Conservation (phyloP, 2,888 invertebrate genomes). For the Anorthoa munda region DNA sequence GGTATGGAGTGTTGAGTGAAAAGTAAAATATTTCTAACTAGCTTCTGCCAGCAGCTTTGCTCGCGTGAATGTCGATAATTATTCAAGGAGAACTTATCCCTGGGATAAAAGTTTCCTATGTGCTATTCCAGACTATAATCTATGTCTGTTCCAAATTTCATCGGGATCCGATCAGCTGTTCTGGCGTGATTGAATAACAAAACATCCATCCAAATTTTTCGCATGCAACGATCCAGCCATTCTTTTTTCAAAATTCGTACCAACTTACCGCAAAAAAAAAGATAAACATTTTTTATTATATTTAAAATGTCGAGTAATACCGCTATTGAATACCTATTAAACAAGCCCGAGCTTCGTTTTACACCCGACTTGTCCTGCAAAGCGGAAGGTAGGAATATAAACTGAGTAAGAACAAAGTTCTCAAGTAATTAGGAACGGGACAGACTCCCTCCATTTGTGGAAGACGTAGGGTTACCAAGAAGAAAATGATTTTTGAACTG, state of each 20-base stretch:
- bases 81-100: no score
- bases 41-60: no score
- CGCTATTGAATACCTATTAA: slow-evolving; percentile 41
- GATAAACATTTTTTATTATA: not conserved
- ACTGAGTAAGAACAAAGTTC: slow-evolving; percentile 65
- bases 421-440: slow-evolving; percentile 73
- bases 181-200: no score
- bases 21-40: no score
- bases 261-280: not conserved
- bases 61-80: no score
- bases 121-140: no score
- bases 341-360: slow-evolving; percentile 34
- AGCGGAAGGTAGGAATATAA: slow-evolving; percentile 52
- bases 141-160: no score
- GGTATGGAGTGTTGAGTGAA: not conserved
- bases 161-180: no score
- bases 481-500: not conserved
- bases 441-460: slow-evolving; percentile 65
- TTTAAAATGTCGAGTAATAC: slow-evolving; percentile 21
- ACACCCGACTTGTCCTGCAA: slow-evolving; percentile 49
- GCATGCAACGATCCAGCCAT: no score
- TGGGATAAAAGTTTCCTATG: no score
- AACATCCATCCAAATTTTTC: no score
- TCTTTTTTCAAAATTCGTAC: no score
- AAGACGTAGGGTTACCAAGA: slow-evolving; percentile 46